Percentiles rank a stretch among this genome's conserved stretches.
Evolutionary conservation across 2,888 invertebrate species (phyloP).

Genomic region (Himalopsyche kuldschensis): DNA sequence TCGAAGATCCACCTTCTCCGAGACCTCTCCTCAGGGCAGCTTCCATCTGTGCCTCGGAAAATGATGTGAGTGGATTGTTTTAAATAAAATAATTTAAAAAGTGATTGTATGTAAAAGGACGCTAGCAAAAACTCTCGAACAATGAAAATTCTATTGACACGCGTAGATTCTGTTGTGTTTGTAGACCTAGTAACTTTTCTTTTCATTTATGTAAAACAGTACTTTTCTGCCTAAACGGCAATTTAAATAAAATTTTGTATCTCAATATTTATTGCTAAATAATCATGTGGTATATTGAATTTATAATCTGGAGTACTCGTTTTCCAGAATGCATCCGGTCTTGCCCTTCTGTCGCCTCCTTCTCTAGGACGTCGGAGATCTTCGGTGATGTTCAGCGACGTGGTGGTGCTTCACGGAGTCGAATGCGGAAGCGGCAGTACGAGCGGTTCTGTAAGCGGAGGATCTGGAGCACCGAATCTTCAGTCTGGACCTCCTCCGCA

Average conservation of each 20-base stretch:
- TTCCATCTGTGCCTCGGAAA: slow-evolving; percentile 34
- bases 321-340: slow-evolving; percentile 64
- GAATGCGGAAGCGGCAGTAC: slow-evolving; percentile 31
- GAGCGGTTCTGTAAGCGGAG: slow-evolving; percentile 22
- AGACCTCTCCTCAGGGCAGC: slow-evolving; percentile 34
- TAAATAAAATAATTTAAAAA: too few species aligned
- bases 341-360: slow-evolving; percentile 74
- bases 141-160: too few species aligned
- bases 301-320: not conserved
- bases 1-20: slow-evolving; percentile 33
- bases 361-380: slow-evolving; percentile 73
- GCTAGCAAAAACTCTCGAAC: too few species aligned
- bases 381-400: slow-evolving; percentile 88
- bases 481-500: slow-evolving; percentile 47
- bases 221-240: too few species aligned
- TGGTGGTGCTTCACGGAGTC: slow-evolving; percentile 72
- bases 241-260: too few species aligned
- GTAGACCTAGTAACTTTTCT: too few species aligned
- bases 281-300: not conserved
- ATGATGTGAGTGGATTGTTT: slow-evolving; percentile 24
- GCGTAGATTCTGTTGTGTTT: too few species aligned
- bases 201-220: too few species aligned
- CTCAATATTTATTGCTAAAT: not conserved
- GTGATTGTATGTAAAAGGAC: too few species aligned
- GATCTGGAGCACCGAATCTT: slow-evolving; percentile 49